Evolutionary conservation across 2,113 vertebrate species (phyloP), one percentile per base, ranked within the genome.

Genomic region (Chrysochloris asiatica): DNA sequence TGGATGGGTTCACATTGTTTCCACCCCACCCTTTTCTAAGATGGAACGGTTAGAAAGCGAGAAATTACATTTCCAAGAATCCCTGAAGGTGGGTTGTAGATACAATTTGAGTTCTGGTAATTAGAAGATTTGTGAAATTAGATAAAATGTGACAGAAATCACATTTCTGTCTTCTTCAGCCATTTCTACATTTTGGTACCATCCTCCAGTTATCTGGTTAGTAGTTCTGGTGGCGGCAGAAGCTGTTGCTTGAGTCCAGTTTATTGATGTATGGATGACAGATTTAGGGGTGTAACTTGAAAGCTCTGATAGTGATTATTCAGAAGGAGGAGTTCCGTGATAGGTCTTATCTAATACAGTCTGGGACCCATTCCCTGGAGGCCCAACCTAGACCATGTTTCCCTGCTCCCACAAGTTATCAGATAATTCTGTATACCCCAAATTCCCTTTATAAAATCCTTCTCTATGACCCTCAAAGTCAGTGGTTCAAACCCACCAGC

Each of bases 51-150:
- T 91, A 73, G 83, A 90, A 90, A 79, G 41, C 52, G 75, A 71
- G 86, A 96, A 93, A 77, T 21, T 56, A 43, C 45, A 85, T 86
- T 87, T 86, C 67, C 73, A 84, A 91, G 69, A 91, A 67, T n/a
- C 50, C 26, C 36, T 90, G 33, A 7, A 61, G 56, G 72, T 63
- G 47, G 6, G 43, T 61, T 89, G 67, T 83, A 11, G 59, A 56
- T 81, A 81, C 21, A 92, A 84, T 77, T 83, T 26, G 50, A 48
- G 16, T 75, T 90, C 75, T 87, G 69, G 41, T 91, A 61, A 92
- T 82, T 56, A 71, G 76, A 59, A 94, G n/a, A 84, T 19, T 95
- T 76, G 19, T 56, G 33, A 88, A 43, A 69, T 71, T 69, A 67
- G 38, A 86, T 38, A 73, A 95, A 87, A 45, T 69, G 76, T 67